Conservation (phyloP, 1,140 invertebrate genomes). For the Dendroctonus ponderosae region DNA sequence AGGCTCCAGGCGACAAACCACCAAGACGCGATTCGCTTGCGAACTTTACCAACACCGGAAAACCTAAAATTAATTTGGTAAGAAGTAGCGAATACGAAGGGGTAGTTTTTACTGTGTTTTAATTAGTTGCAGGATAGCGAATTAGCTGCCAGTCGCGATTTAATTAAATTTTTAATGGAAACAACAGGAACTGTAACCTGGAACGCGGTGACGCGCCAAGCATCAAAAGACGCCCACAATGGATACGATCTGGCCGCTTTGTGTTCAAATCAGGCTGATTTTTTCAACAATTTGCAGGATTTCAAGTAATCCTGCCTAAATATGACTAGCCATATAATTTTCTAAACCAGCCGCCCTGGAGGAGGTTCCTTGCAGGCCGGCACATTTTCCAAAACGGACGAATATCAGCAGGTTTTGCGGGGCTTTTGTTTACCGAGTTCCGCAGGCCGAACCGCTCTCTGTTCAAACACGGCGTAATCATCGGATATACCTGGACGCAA, state of each 20-base stretch:
- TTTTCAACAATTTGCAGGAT: too few relatives aligned
- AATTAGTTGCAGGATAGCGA: slow-evolving; percentile 4
- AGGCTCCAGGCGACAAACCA: slow-evolving; percentile 5
- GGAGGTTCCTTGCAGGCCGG: too few relatives aligned
- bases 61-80: slow-evolving; percentile 13
- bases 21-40: slow-evolving; percentile 1
- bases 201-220: too few relatives aligned
- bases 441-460: slow-evolving; percentile 19
- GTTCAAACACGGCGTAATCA: slow-evolving; percentile 23
- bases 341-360: background rate
- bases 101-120: slow-evolving; percentile 12
- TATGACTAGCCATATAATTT: too few relatives aligned
- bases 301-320: too few relatives aligned
- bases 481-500: slow-evolving; percentile 24
- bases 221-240: too few relatives aligned
- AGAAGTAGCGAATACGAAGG: slow-evolving; percentile 8
- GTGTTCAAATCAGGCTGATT: too few relatives aligned
- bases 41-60: slow-evolving; percentile 3
- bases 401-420: slow-evolving; percentile 22
- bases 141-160: slow-evolving; percentile 6
- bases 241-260: too few relatives aligned
- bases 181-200: too few relatives aligned
- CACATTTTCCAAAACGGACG: slow-evolving; percentile 2
- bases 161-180: slow-evolving; percentile 1
- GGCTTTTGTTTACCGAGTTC: slow-evolving; percentile 27